Conservation (phyloP, 2,888 invertebrate genomes). For the Stenurella melanura region DNA sequence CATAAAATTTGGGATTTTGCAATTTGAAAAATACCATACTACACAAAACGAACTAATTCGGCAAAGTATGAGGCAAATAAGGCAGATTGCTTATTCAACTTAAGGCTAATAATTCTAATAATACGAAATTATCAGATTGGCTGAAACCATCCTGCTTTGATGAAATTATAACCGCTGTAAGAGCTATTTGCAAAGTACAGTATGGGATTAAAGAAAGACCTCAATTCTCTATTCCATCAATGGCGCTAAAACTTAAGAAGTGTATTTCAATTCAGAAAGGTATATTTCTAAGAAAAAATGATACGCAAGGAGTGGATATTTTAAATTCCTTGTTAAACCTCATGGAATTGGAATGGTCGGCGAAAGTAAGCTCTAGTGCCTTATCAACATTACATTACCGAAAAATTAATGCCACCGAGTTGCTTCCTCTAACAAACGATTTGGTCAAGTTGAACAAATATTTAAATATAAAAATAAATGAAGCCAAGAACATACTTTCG, state of each 20-base stretch:
- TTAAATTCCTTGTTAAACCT: slow-evolving; percentile 33
- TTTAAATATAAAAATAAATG: slow-evolving; percentile 38
- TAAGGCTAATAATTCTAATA: neutral
- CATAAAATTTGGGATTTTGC: slow-evolving; percentile 38
- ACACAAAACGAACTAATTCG: slow-evolving; percentile 46
- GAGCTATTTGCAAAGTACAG: slow-evolving; percentile 13
- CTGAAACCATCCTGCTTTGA: slow-evolving; percentile 18
- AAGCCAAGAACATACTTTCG: neutral
- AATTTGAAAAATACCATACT: slow-evolving; percentile 44
- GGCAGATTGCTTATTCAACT: slow-evolving; percentile 38
- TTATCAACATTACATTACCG: slow-evolving; percentile 32
- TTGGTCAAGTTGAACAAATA: slow-evolving; percentile 46
- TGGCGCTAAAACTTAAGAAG: slow-evolving; percentile 47
- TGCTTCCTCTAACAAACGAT: slow-evolving; percentile 47
- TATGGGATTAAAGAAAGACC: slow-evolving; percentile 7
- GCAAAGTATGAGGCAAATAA: slow-evolving; percentile 49
- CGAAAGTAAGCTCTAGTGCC: slow-evolving; percentile 44
- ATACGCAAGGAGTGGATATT: slow-evolving; percentile 29
- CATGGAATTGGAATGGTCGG: slow-evolving; percentile 45
- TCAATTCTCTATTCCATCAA: slow-evolving; percentile 40
- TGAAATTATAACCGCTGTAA: slow-evolving; percentile 15
- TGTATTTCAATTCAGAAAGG: slow-evolving; percentile 45
- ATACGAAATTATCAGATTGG: neutral
- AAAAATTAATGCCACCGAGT: slow-evolving; percentile 39
- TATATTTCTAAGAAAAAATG: slow-evolving; percentile 29